Base-by-base conservation (phyloP, 2,888 invertebrate species). In the Drosophila merina region DNA sequence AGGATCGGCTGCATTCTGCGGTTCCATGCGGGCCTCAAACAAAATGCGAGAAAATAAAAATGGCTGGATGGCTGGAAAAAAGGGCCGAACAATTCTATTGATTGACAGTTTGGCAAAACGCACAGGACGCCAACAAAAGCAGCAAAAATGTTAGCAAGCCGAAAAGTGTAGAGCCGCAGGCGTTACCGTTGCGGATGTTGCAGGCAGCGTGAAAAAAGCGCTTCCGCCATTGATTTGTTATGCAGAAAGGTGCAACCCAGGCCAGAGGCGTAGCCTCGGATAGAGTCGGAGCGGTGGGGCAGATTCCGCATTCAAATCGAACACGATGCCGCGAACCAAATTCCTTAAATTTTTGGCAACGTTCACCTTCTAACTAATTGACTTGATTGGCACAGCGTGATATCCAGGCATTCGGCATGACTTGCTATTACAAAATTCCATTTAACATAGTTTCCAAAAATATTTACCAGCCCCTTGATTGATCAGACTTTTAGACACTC, bases 41-140 rank as follows among this genome's bases (percentile, higher is more conserved):
- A 42, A 42, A 42, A 42, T 3, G 7, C 3, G 5, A 40, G n/a
- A 36, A 36, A 36, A 36, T 36, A 36, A n/a, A 36, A 36, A 36
- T 54, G 59, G 40, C 42, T 42, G 59, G 28, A 59, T 20, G 20
- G 20, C 20, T 20, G 20, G 49, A 60, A 59, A 72, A 70, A 63
- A 71, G 31, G 26, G 48, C 70, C 68, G 68, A 74, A 74, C 76
- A 82, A 85, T 83, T 87, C 81, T 83, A 86, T 80, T 85, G 85
- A 85, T 85, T 85, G 85, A 87, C 85, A 85, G 85, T 83, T 85
- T 85, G 83, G 83, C 66, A 70, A 77, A 86, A 86, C 82, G 86
- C 86, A 81, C 80, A 20, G 20, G 20, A 75, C 57, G 7, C 26
- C 59, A 82, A 76, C 72, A 76, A 69, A 68, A 52, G 20, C 36